These are phyloP conservation scores for Teleogryllus occipitalis DNA, from an alignment of 1,140 invertebrate genomes.

Conservation along the genomic window DNA sequence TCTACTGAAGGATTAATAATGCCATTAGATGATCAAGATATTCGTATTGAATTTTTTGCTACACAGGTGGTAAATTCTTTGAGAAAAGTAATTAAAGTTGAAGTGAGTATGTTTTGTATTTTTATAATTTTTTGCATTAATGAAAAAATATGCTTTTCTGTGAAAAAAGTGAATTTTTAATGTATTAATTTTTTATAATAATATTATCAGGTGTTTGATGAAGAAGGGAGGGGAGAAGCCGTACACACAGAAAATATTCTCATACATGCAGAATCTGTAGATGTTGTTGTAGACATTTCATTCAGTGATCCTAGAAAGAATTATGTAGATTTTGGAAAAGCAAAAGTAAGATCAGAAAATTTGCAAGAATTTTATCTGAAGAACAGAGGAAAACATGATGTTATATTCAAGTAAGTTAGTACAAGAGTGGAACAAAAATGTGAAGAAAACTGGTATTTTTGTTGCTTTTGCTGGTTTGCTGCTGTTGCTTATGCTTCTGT, in stretches of 20 bases:
- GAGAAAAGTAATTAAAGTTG: background rate
- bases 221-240: constrained; percentile 27
- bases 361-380: constrained; percentile 27
- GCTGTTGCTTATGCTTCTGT: no score
- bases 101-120: background rate
- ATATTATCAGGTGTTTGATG: constrained; percentile 25
- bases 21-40: background rate
- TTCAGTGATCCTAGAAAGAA: constrained; percentile 27
- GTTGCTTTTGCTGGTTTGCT: no score
- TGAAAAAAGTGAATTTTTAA: background rate
- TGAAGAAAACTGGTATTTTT: no score
- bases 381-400: constrained; percentile 32
- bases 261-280: constrained; percentile 32
- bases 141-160: background rate
- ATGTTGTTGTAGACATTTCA: constrained; percentile 30
- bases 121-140: no score
- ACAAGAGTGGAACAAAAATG: background rate
- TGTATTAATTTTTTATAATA: background rate
- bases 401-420: constrained; percentile 31
- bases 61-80: background rate
- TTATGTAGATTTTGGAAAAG: constrained; percentile 29
- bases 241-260: constrained; percentile 27
- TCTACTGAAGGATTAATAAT: background rate
- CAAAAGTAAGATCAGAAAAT: constrained; percentile 25
- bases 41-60: constrained; percentile 10